These are phyloP conservation scores for Triplophysa yarkandensis DNA, from an alignment of 2,797 vertebrate species.

Conservation along the genomic window DNA sequence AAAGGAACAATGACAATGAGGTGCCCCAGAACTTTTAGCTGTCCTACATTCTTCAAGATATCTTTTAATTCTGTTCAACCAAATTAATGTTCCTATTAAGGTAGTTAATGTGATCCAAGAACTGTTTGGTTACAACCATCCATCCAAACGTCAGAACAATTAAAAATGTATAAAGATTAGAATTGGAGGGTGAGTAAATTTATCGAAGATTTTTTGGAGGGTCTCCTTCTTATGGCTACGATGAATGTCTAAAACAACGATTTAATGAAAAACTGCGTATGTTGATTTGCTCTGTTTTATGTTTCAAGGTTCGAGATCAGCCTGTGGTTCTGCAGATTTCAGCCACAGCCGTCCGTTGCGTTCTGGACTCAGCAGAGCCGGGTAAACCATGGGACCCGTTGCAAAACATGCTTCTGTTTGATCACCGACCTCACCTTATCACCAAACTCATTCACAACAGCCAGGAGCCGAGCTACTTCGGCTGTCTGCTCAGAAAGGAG, in stretches of 20 bases:
- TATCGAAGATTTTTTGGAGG: too few species aligned
- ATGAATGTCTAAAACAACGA: background rate
- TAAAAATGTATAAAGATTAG: too few species aligned
- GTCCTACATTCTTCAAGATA: too few species aligned
- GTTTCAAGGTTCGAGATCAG: constrained; percentile 45
- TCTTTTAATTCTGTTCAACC: too few species aligned
- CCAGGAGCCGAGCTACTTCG: constrained; percentile 89
- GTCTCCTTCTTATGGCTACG: too few species aligned
- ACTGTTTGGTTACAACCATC: too few species aligned
- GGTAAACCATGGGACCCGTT: constrained; percentile 86
- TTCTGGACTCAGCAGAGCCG: constrained; percentile 68
- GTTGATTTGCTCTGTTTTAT: background rate
- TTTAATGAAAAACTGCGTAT: background rate
- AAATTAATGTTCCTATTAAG: too few species aligned
- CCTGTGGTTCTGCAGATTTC: constrained; percentile 79
- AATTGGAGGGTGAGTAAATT: too few species aligned
- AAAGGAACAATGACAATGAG: background rate
- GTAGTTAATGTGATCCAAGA: too few species aligned
- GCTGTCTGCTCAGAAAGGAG: constrained; percentile 81
- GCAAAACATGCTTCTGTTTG: constrained; percentile 83
- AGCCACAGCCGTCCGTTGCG: constrained; percentile 77
- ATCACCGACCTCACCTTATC: constrained; percentile 84
- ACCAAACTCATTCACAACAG: constrained; percentile 94
- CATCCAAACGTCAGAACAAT: too few species aligned
- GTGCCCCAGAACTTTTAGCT: too few species aligned